Evolutionary conservation across 2,888 invertebrate species (phyloP), one percentile per base, ranked within the genome.

Genomic region (Orthosia gracilis): DNA sequence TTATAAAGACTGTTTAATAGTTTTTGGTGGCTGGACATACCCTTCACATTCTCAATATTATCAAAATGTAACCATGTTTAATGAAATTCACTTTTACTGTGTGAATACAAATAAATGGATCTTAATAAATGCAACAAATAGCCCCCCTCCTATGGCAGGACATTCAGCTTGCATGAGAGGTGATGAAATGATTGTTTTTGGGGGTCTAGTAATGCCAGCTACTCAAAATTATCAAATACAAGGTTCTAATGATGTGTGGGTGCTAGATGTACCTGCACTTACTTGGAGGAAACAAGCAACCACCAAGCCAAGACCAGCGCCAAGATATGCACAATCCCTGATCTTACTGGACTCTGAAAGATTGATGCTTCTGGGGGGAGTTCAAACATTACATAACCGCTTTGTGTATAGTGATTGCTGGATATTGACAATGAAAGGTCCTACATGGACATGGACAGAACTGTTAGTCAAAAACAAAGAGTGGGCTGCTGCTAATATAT

Each of bases 11-110:
- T 97, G 97, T 84, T 97, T 99, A 83, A 97, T 99, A 79, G 96
- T 99, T 69, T 99, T 99, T 96, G 99, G 99, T 59, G 99, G 99
- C 11, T 99, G 99, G 99, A 98, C 99, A 17, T 98, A 99, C 94
- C 99, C 99, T 40, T 98, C 99, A 82, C 96, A 98, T 73, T 97
- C 98, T 93, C 98, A 99, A 66, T 97, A 98, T 64, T 98, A 98
- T 92, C 98, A 98, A 93, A 98, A 97, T 86, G 98, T 98, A 96
- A 98, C 98, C 85, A 97, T 99, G 92, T 99, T 99, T 92, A 98
- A 98, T 93, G 99, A 99, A 94, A 97, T 99, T 69, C 99, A 99
- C 92, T 97, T 98, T 75, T 99, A 99, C 91, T 98, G 98, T 93
- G 97, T 99, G 45, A 96, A 96, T 78, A 97, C 97, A 40, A 99